A percentile compares a stretch with the other conserved stretches of the same genome.
Evolutionary conservation across 2,113 vertebrate genomes (phyloP).

Genomic region (Brachirus orientalis): DNA sequence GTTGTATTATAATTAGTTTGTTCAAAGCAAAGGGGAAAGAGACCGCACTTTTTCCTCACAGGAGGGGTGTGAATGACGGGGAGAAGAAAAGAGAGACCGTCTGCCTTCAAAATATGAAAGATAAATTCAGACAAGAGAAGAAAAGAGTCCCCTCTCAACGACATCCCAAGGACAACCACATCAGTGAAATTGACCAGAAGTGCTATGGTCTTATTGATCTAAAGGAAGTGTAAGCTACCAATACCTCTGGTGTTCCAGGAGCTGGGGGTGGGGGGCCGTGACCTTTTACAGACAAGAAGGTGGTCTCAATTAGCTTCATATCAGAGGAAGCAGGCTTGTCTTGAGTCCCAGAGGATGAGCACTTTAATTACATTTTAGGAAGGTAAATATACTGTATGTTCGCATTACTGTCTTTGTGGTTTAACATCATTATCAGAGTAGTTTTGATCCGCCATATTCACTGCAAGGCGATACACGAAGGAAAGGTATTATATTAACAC

Average conservation of each 20-base stretch:
- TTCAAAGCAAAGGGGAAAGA: conserved; percentile 53
- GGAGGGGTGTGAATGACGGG: conserved; percentile 32
- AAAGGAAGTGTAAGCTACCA: too few relatives aligned
- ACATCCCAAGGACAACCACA: conserved; percentile 46
- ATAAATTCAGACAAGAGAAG: conserved; percentile 45
- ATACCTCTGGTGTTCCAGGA: not conserved
- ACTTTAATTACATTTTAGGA: conserved; percentile 66
- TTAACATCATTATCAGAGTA: conserved; percentile 15
- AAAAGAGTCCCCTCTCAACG: conserved; percentile 29
- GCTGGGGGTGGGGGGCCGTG: conserved; percentile 20
- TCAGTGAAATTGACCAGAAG: conserved; percentile 40
- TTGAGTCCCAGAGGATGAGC: conserved; percentile 40
- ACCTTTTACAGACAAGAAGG: conserved; percentile 56
- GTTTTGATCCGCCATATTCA: conserved; percentile 23
- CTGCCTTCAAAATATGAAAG: conserved; percentile 19
- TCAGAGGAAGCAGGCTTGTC: conserved; percentile 39
- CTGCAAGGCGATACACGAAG: conserved; percentile 8
- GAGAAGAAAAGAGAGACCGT: conserved; percentile 27
- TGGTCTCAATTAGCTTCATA: conserved; percentile 65
- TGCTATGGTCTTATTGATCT: conserved; percentile 38
- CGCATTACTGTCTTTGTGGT: not conserved
- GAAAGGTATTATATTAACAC: too few relatives aligned
- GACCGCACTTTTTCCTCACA: conserved; percentile 10
- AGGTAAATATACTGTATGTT: conserved; percentile 36
- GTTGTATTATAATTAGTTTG: conserved; percentile 74